These are phyloP conservation scores for Hycleus cichorii DNA, from an alignment of 1,140 invertebrate species.

Conservation along the genomic window DNA sequence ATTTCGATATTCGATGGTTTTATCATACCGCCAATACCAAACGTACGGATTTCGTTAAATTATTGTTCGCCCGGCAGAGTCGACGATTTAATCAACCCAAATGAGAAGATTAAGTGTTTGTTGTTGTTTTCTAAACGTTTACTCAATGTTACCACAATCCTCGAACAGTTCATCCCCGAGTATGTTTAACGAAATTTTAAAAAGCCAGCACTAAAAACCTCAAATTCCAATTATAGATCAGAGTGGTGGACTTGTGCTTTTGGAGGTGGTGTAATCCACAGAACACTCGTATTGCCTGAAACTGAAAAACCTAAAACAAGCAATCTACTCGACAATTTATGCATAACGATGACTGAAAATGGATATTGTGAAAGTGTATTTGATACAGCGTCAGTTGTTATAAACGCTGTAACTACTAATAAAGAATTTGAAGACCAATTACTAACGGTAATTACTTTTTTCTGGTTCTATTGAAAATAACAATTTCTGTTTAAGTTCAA, in stretches of 20 bases:
- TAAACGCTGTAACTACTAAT: conserved; percentile 19
- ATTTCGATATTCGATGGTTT: conserved; percentile 27
- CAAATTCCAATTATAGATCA: conserved; percentile 14
- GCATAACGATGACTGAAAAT: conserved; percentile 25
- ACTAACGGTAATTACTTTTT: conserved; percentile 10
- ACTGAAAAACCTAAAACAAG: background rate
- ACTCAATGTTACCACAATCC: conserved; percentile 16
- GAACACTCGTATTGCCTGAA: conserved; percentile 20
- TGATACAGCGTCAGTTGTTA: conserved; percentile 26
- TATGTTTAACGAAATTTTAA: conserved; percentile 3
- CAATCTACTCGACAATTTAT: conserved; percentile 6
- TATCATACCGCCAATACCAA: conserved; percentile 27
- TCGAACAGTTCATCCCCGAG: conserved; percentile 26
- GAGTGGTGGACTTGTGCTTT: conserved; percentile 19
- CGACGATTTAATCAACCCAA: conserved; percentile 16
- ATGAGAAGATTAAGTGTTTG: conserved; percentile 24
- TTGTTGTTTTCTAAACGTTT: conserved; percentile 22
- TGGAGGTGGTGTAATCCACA: conserved; percentile 26
- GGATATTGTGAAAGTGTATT: conserved; percentile 10
- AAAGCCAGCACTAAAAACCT: background rate
- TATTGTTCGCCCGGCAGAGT: conserved; percentile 20
- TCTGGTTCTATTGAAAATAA: background rate
- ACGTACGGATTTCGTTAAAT: conserved; percentile 23
- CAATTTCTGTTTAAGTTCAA: conserved; percentile 25
- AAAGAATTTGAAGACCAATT: conserved; percentile 25